Conservation (phyloP, 1,140 invertebrate species). For the Eubasilissa regina region DNA sequence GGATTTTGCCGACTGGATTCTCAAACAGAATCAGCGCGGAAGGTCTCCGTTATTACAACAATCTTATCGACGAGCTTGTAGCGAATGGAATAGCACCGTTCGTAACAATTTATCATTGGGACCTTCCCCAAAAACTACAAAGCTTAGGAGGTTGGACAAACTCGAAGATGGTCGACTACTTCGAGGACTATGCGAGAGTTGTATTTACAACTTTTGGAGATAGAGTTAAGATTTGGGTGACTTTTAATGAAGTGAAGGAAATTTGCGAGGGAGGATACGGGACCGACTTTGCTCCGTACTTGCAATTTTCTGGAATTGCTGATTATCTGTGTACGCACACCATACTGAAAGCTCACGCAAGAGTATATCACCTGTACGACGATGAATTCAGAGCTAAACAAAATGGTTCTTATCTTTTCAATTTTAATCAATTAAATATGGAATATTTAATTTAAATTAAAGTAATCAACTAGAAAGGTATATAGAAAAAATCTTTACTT, state of each 20-base stretch:
- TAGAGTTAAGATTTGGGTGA: conserved; percentile 74
- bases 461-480: no score
- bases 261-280: conserved; percentile 71
- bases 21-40: conserved; percentile 68
- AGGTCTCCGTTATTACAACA: conserved; percentile 75
- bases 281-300: conserved; percentile 67
- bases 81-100: conserved; percentile 68
- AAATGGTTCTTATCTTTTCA: conserved; percentile 48
- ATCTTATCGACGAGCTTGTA: conserved; percentile 72
- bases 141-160: conserved; percentile 75
- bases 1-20: conserved; percentile 74
- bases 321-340: conserved; percentile 74
- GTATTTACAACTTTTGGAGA: conserved; percentile 72
- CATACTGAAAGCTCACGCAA: conserved; percentile 66
- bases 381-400: conserved; percentile 46
- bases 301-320: conserved; percentile 65
- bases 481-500: no score
- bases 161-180: conserved; percentile 71
- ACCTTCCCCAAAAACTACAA: conserved; percentile 72
- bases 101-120: conserved; percentile 77
- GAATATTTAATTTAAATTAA: no score
- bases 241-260: conserved; percentile 76
- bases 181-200: conserved; percentile 72
- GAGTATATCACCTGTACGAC: conserved; percentile 58
- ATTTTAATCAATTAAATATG: no score